Percentiles rank a stretch among this genome's conserved stretches.
phyloP scores from a whole-genome alignment of 2,797 vertebrate species.

The Anas acuta region DNA sequence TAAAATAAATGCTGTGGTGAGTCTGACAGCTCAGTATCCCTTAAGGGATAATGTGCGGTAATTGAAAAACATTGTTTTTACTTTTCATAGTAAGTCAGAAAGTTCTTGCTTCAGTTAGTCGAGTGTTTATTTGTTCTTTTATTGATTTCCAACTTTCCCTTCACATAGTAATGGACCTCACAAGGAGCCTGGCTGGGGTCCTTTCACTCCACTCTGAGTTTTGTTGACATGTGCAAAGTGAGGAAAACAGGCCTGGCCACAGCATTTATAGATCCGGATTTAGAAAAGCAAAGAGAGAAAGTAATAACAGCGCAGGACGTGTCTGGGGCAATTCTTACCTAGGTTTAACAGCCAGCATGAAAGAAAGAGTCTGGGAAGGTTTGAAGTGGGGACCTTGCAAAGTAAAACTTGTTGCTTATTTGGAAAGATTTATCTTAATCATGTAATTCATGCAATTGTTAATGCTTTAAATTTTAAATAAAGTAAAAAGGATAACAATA shows the following conservation, averaged over 20 bases:
- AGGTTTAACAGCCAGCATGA: conserved; percentile 66
- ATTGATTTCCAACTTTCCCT: conserved; percentile 22
- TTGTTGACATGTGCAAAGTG: conserved; percentile 62
- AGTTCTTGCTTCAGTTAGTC: conserved; percentile 6
- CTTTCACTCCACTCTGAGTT: conserved; percentile 19
- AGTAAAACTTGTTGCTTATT: conserved; percentile 60
- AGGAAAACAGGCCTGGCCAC: conserved; percentile 7
- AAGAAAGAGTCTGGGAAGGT: conserved; percentile 84
- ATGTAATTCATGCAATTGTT: background rate
- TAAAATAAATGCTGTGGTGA: conserved; percentile 3
- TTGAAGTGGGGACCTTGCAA: conserved; percentile 75
- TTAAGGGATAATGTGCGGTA: background rate
- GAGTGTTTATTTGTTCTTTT: conserved; percentile 36
- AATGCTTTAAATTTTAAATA: background rate
- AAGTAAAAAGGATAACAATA: background rate
- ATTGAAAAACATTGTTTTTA: background rate
- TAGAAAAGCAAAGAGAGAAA: conserved; percentile 64
- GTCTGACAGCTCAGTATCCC: background rate
- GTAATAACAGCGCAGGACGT: conserved; percentile 84
- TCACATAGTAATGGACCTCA: conserved; percentile 58
- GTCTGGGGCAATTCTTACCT: conserved; percentile 78
- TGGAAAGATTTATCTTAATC: conserved; percentile 27
- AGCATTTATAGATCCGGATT: conserved; percentile 57
- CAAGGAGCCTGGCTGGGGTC: conserved; percentile 33
- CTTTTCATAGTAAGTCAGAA: conserved; percentile 8